Evolutionary conservation across 2,113 vertebrate genomes (phyloP).

Genomic region (Reinhardtius hippoglossoides): DNA sequence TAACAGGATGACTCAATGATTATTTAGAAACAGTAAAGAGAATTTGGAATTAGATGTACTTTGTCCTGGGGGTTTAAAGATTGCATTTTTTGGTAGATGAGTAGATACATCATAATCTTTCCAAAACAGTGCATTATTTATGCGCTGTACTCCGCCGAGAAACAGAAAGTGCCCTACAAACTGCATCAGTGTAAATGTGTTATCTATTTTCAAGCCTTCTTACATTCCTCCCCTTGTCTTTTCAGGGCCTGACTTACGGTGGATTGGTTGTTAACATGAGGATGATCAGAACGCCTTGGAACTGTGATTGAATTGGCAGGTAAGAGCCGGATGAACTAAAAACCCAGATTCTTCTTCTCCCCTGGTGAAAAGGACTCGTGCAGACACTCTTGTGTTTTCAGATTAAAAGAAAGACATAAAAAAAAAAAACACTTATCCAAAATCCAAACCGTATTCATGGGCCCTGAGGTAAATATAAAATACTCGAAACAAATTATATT

Average conservation of each 20-base stretch:
- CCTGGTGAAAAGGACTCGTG: no score
- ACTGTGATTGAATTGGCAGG: constrained; percentile 79
- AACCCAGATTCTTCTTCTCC: no score
- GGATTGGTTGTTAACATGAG: constrained; percentile 64
- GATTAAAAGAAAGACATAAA: no score
- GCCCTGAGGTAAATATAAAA: no score
- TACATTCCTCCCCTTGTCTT: constrained; percentile 46
- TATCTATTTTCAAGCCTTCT: constrained; percentile 31
- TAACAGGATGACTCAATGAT: constrained; percentile 70
- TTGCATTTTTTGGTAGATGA: constrained; percentile 43
- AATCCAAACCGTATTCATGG: no score
- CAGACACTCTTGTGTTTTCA: no score
- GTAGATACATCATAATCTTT: constrained; percentile 51
- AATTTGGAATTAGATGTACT: constrained; percentile 63
- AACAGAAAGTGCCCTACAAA: constrained; percentile 19
- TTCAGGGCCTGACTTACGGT: constrained; percentile 63
- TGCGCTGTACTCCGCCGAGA: constrained; percentile 12
- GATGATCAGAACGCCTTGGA: constrained; percentile 69
- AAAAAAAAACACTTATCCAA: no score
- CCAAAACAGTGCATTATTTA: constrained; percentile 60
- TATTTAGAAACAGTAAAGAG: constrained; percentile 70
- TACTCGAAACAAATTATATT: background rate
- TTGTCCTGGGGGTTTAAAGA: constrained; percentile 55
- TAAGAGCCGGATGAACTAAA: constrained; percentile 46
- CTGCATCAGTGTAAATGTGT: constrained; percentile 36